Evolutionary conservation across 2,888 invertebrate genomes (phyloP).

Genomic region (Apamea anceps): DNA sequence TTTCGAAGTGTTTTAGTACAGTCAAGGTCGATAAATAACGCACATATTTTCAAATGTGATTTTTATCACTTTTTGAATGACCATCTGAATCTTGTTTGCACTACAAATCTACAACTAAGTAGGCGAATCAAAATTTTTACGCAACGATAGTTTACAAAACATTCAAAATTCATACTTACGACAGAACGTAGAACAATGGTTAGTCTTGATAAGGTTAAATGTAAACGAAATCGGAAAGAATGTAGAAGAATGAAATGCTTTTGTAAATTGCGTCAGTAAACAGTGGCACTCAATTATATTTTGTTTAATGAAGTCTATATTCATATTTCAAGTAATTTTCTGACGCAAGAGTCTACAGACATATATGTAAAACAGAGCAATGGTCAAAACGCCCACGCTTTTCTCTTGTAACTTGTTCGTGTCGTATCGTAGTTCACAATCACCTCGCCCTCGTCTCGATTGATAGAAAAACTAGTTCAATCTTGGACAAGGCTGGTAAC

Average conservation of each 20-base stretch:
- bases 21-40: slow-evolving; percentile 19
- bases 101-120: slow-evolving; percentile 10
- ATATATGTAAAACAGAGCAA: slow-evolving; percentile 37
- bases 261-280: slow-evolving; percentile 24
- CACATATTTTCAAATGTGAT: slow-evolving; percentile 13
- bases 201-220: slow-evolving; percentile 24
- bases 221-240: slow-evolving; percentile 38
- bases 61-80: slow-evolving; percentile 8
- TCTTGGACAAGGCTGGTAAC: slow-evolving; percentile 84
- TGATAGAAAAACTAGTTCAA: slow-evolving; percentile 86
- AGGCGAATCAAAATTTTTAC: slow-evolving; percentile 28
- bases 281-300: slow-evolving; percentile 35
- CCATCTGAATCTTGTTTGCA: slow-evolving; percentile 18
- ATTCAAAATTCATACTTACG: slow-evolving; percentile 31
- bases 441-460: slow-evolving; percentile 82
- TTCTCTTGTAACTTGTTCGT: slow-evolving; percentile 61
- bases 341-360: slow-evolving; percentile 34
- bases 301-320: slow-evolving; percentile 33
- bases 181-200: slow-evolving; percentile 39
- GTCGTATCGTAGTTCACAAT: slow-evolving; percentile 73
- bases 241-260: slow-evolving; percentile 34
- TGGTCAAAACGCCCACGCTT: slow-evolving; percentile 61
- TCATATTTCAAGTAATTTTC: slow-evolving; percentile 34
- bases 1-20: slow-evolving; percentile 21
- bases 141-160: slow-evolving; percentile 27